Percentiles rank a stretch among this genome's conserved stretches.
Conservation (phyloP, 2,113 vertebrate genomes). For the Fukomys damarensis region DNA sequence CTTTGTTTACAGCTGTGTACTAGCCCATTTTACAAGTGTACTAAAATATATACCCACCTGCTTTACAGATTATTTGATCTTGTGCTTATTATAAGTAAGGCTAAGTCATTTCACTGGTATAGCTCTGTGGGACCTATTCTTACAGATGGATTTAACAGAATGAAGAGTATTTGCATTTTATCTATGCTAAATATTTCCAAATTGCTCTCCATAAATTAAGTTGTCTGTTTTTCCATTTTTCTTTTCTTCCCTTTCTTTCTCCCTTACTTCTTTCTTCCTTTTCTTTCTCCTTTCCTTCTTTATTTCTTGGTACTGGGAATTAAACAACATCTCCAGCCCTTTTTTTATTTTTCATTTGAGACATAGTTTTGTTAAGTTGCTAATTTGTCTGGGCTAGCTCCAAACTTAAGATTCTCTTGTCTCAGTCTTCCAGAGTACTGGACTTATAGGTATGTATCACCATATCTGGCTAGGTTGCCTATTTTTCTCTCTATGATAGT, state of each 20-base stretch:
- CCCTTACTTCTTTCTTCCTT: too few relatives aligned
- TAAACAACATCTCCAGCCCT: not conserved
- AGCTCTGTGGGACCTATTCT: not conserved
- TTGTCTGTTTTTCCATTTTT: not conserved
- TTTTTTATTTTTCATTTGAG: not conserved
- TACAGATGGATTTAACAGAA: not conserved
- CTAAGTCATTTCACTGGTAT: not conserved
- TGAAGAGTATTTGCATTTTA: not conserved
- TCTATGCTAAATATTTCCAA: not conserved
- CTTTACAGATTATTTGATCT: not conserved
- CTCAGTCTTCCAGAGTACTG: not conserved
- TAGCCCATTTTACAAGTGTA: not conserved
- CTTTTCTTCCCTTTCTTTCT: not conserved
- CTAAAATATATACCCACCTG: not conserved
- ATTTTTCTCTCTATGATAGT: not conserved
- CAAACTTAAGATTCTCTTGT: not conserved
- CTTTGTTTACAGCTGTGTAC: not conserved
- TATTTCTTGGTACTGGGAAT: not conserved
- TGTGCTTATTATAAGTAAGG: not conserved
- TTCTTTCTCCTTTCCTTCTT: not conserved
- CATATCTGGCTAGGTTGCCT: not conserved
- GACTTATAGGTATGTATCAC: not conserved
- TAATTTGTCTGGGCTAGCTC: not conserved
- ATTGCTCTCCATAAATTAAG: not conserved
- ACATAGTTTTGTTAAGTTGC: not conserved